Conservation (phyloP, 1,140 invertebrate genomes). For the Nephotettix cincticeps region DNA sequence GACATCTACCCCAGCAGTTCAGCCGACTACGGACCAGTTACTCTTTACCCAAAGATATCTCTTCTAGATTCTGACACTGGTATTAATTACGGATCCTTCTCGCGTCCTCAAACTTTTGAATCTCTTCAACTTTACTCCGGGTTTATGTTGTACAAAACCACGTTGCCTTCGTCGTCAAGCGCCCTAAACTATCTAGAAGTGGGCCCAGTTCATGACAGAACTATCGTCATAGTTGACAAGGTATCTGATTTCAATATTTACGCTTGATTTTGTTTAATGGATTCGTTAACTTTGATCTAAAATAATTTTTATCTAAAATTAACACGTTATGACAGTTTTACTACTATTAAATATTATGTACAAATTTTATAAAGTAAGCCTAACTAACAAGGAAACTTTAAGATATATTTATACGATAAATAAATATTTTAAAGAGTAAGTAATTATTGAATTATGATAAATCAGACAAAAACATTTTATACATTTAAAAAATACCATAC, state of each 20-base stretch:
- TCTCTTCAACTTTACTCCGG: conserved; percentile 59
- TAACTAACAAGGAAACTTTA: no score
- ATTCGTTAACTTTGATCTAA: no score
- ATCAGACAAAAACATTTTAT: no score
- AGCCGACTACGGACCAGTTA: conserved; percentile 55
- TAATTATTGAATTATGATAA: no score
- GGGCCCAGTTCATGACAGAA: conserved; percentile 58
- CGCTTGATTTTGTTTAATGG: no score
- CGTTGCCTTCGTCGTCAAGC: background rate
- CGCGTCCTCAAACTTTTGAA: conserved; percentile 62
- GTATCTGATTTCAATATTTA: conserved; percentile 43
- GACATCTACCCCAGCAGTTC: conserved; percentile 40
- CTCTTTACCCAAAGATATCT: conserved; percentile 49
- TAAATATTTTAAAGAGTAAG: no score
- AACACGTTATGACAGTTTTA: no score
- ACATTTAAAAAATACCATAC: no score
- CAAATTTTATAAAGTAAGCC: no score
- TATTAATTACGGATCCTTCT: conserved; percentile 32
- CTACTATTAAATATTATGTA: no score
- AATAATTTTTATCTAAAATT: no score
- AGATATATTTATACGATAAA: no score
- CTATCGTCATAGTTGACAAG: conserved; percentile 69
- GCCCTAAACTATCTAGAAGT: background rate
- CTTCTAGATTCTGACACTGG: conserved; percentile 48
- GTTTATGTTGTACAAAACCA: conserved; percentile 70